phyloP scores from a whole-genome alignment of 2,113 vertebrate species.

The Paradoxurus hermaphroditus region DNA sequence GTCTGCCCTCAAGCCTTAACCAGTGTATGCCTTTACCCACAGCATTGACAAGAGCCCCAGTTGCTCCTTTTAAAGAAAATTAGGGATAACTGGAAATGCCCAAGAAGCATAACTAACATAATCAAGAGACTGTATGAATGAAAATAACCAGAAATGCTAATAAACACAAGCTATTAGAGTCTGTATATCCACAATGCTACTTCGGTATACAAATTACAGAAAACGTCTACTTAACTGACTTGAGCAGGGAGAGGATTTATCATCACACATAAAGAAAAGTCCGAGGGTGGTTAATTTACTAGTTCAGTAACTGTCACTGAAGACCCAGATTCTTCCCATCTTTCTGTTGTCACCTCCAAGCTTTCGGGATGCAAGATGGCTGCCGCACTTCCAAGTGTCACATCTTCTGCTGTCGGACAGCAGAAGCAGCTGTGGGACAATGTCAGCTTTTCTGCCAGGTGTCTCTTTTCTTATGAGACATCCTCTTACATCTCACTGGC shows the following conservation, averaged over 20 bases:
- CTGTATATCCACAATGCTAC: background rate
- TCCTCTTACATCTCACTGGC: background rate
- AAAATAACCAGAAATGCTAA: background rate
- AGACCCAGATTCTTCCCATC: background rate
- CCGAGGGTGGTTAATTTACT: background rate
- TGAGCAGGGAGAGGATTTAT: background rate
- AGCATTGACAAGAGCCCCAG: background rate
- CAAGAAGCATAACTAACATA: background rate
- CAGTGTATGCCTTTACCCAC: background rate
- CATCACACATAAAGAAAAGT: background rate
- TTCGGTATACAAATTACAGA: background rate
- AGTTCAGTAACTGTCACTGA: background rate
- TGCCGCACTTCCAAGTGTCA: background rate
- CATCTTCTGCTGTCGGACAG: background rate
- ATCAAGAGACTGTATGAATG: background rate
- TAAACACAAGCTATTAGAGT: background rate
- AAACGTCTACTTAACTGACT: background rate
- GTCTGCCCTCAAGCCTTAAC: background rate
- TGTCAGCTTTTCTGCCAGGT: background rate
- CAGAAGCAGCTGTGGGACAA: background rate
- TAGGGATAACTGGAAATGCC: background rate
- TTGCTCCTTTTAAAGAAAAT: conserved; percentile 15
- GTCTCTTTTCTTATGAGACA: background rate
- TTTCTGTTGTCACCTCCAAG: background rate
- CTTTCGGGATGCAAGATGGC: background rate